Percentiles rank a stretch among this genome's conserved stretches.
These are phyloP conservation scores for Aelia acuminata DNA, from an alignment of 2,888 invertebrate genomes.

Conservation along the genomic window DNA sequence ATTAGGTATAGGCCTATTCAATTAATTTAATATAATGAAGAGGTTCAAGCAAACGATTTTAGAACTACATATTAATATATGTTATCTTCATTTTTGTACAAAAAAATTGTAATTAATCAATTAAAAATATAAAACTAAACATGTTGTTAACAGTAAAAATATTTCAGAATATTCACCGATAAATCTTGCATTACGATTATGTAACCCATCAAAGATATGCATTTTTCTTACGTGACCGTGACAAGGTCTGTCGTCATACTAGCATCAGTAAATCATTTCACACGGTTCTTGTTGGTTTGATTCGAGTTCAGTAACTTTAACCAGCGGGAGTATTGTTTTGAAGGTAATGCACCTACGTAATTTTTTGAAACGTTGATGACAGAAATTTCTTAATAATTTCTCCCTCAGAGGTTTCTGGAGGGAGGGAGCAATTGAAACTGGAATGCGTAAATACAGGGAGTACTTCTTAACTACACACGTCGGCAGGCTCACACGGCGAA, in stretches of 20 bases:
- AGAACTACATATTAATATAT: too few species aligned
- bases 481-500: not conserved
- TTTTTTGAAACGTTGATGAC: not conserved
- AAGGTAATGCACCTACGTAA: not conserved
- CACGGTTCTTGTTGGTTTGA: not conserved
- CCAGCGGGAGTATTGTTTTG: not conserved
- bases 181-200: not conserved
- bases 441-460: constrained; percentile 9
- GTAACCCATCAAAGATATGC: not conserved
- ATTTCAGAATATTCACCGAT: not conserved
- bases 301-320: not conserved
- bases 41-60: too few species aligned
- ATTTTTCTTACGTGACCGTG: not conserved
- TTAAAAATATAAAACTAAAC: too few species aligned
- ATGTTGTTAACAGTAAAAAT: too few species aligned
- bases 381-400: not conserved
- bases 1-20: too few species aligned
- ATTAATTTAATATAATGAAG: too few species aligned
- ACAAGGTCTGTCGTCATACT: not conserved
- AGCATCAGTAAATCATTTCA: not conserved
- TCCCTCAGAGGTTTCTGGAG: not conserved
- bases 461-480: not conserved
- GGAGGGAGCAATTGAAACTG: constrained; percentile 1
- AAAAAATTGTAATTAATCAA: too few species aligned
- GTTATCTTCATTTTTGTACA: too few species aligned